phyloP scores from a whole-genome alignment of 2,113 vertebrate genomes.

The Bos indicus region DNA sequence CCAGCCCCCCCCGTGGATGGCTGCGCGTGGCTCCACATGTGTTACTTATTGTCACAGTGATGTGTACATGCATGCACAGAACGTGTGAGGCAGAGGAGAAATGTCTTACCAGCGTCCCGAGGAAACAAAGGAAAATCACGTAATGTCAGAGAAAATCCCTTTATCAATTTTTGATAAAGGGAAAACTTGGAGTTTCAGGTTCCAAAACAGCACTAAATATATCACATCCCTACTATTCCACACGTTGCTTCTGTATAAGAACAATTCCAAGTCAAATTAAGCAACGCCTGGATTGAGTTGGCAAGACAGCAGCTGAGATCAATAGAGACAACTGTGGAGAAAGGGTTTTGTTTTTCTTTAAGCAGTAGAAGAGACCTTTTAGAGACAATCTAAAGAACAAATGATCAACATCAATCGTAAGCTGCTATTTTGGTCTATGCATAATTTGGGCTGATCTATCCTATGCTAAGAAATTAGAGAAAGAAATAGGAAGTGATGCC shows the following conservation, averaged over 20 bases:
- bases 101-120: neutral
- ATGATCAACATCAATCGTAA: neutral
- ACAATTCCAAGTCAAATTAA: neutral
- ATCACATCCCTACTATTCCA: neutral
- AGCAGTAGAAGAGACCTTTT: neutral
- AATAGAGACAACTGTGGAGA: neutral
- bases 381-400: neutral
- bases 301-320: neutral
- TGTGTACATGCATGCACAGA: neutral
- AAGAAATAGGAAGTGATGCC: neutral
- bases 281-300: neutral
- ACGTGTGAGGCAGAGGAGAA: neutral
- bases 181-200: neutral
- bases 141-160: neutral
- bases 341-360: neutral
- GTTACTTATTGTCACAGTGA: neutral
- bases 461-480: neutral
- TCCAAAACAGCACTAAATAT: neutral
- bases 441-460: neutral
- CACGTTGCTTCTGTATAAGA: neutral
- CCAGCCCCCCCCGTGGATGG: neutral
- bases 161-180: neutral
- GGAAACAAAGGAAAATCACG: constrained; percentile 34
- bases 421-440: neutral
- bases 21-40: neutral